A percentile compares a stretch with the other conserved stretches of the same genome.
Evolutionary conservation across 2,888 invertebrate species (phyloP).

Genomic region (Andrena flavipes): DNA sequence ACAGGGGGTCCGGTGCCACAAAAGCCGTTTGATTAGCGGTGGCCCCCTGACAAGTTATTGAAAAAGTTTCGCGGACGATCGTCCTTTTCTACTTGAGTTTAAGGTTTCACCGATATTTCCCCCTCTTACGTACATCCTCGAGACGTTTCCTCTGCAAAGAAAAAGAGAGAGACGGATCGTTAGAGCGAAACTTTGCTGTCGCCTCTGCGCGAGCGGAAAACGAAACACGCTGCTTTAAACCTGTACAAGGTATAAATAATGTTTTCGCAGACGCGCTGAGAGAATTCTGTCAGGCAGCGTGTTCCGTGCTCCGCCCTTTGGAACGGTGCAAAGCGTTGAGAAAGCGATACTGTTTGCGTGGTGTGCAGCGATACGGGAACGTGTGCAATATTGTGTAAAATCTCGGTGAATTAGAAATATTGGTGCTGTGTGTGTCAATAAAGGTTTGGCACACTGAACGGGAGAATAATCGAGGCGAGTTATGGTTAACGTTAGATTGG

Average conservation of each 20-base stretch:
- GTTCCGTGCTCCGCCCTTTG: slow-evolving; percentile 58
- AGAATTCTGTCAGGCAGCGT: background rate
- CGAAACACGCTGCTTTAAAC: slow-evolving; percentile 51
- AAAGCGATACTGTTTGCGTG: slow-evolving; percentile 41
- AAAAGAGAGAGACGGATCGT: slow-evolving; percentile 84
- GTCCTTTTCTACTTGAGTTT: slow-evolving; percentile 46
- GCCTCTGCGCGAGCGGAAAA: slow-evolving; percentile 35
- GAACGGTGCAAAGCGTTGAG: slow-evolving; percentile 46
- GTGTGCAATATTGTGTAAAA: slow-evolving; percentile 9
- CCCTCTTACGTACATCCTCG: slow-evolving; percentile 90
- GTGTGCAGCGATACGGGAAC: slow-evolving; percentile 20
- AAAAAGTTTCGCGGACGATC: slow-evolving; percentile 54
- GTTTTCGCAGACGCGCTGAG: background rate
- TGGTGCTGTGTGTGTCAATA: background rate
- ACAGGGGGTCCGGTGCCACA: background rate
- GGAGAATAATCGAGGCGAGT: background rate
- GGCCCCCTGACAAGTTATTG: slow-evolving; percentile 38
- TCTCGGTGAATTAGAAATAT: background rate
- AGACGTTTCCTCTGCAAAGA: slow-evolving; percentile 92
- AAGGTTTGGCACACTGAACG: too few species aligned
- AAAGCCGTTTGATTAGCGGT: slow-evolving; percentile 31
- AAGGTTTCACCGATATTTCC: slow-evolving; percentile 55
- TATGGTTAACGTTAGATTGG: background rate
- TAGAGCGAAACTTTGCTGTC: slow-evolving; percentile 33
- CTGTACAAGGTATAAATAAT: background rate